Base-by-base conservation (phyloP, 2,888 invertebrate genomes). In the Maniola hyperantus region DNA sequence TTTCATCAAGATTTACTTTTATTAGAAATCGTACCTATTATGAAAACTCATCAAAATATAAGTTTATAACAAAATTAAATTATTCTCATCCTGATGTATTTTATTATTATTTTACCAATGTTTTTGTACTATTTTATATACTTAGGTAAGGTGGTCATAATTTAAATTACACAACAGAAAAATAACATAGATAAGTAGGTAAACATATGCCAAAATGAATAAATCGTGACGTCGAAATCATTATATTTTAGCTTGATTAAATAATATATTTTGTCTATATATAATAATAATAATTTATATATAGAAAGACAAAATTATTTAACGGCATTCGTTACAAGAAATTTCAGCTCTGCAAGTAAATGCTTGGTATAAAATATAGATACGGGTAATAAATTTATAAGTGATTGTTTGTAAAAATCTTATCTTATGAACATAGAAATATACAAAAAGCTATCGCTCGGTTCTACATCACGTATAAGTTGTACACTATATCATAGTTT, bases 381-480 rank as follows among this genome's bases (percentile, higher is more conserved):
- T 86, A 87, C 82, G 83, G 79, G 76, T 79, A 70, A 82, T 84
- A 83, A 82, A 82, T 82, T 83, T 86, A 84, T 76, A 81, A 79
- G 81, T 83, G 82, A 83, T 83, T 82, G 84, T 83, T 74, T 88
- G 85, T 90, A 88, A 88, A 88, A 88, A 83, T 79, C 83, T 84
- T 87, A 84, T 70, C 70, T 76, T 87, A 85, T 72, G 80, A 87
- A 85, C 82, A 83, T 89, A 89, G 86, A 91, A 89, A 89, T 88
- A 87, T 91, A 90, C 85, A 91, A 91, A 91, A 88, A 89, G 84
- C 85, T 88, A 85, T 83, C 76, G 83, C 83, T 85, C 83, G 83
- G 82, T 84, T 83, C 76, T 81, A 82, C 85, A 85, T 86, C 82
- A 85, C 81, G 82, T 83, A 79, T 79, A 80, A 81, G 76, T 77